A percentile compares a stretch with the other conserved stretches of the same genome.
These are phyloP conservation scores for Micromussa lordhowensis DNA, from an alignment of 92 coral and sea anemone species.

Conservation along the genomic window DNA sequence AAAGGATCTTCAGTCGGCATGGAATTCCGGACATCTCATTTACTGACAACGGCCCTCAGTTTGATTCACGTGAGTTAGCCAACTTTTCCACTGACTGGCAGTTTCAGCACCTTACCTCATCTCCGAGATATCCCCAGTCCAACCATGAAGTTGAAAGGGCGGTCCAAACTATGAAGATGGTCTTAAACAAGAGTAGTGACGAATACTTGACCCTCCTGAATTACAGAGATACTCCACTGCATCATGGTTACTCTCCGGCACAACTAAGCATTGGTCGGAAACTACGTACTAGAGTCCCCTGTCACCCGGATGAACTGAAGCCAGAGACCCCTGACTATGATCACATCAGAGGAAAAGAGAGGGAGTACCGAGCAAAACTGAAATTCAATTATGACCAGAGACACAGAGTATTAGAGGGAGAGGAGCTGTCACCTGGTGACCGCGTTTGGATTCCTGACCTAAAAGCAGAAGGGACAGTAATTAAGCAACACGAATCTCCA, in stretches of 20 bases:
- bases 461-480: too few species aligned
- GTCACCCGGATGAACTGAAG: conserved; percentile 31
- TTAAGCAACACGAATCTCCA: too few species aligned
- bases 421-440: too few species aligned
- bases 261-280: conserved; percentile 46
- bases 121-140: conserved; percentile 56
- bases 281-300: conserved; percentile 39
- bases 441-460: too few species aligned
- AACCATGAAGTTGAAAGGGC: conserved; percentile 59
- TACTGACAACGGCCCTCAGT: conserved; percentile 50
- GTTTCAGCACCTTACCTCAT: conserved; percentile 39
- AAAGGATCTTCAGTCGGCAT: conserved; percentile 50
- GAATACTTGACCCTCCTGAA: conserved; percentile 44
- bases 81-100: conserved; percentile 39
- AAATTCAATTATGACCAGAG: too few species aligned
- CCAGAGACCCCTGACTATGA: conserved; percentile 39
- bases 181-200: conserved; percentile 45
- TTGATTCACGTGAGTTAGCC: conserved; percentile 46
- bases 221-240: conserved; percentile 31
- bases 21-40: conserved; percentile 50
- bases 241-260: conserved; percentile 45
- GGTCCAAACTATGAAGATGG: conserved; percentile 50
- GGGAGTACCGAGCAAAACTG: conserved; percentile 26
- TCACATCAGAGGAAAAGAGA: conserved; percentile 26
- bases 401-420: too few species aligned